Conservation (phyloP, 2,888 invertebrate genomes). For the Patella ulyssiponensis region DNA sequence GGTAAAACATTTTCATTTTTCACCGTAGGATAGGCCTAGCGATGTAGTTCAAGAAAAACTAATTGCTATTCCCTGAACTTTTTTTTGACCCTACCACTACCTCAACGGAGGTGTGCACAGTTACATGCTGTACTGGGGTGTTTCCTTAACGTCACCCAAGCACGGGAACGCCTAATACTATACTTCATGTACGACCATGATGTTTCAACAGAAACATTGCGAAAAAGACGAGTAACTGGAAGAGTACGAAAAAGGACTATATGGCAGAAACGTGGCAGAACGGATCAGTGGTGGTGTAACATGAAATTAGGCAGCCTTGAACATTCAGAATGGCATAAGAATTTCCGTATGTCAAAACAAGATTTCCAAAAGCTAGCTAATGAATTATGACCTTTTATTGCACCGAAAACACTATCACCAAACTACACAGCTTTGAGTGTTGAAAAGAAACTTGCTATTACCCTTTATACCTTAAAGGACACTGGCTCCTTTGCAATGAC, state of each 20-base stretch:
- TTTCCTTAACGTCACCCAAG: too few species aligned
- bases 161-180: too few species aligned
- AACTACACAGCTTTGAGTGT: background rate
- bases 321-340: background rate
- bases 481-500: background rate
- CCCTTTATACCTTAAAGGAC: background rate
- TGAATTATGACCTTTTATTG: background rate
- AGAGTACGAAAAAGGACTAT: background rate
- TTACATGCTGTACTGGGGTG: too few species aligned
- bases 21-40: too few species aligned
- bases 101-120: too few species aligned
- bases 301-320: background rate
- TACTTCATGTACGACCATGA: too few species aligned
- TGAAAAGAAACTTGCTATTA: background rate
- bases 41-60: too few species aligned
- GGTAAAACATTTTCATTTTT: too few species aligned
- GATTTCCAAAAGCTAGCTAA: background rate
- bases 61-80: too few species aligned
- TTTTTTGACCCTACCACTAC: too few species aligned
- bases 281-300: background rate
- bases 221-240: background rate
- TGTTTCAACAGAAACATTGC: background rate
- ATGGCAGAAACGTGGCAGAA: background rate
- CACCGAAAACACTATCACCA: background rate
- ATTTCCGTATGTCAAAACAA: background rate